Evolutionary conservation across 2,888 invertebrate genomes (phyloP).

Genomic region (Cephus sareptanus): DNA sequence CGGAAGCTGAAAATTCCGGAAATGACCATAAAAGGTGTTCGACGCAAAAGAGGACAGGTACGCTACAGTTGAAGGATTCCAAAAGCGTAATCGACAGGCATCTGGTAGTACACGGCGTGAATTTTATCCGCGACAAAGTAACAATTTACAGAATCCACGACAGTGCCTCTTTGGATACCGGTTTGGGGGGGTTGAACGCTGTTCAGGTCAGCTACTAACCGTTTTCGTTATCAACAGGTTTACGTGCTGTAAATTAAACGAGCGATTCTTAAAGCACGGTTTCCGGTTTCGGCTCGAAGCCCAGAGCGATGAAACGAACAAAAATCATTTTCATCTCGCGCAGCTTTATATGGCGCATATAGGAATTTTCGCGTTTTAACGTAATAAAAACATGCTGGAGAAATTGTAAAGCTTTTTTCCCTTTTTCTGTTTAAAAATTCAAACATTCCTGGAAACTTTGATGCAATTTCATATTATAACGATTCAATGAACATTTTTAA

Average conservation of each 20-base stretch:
- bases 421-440: not conserved
- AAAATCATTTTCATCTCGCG: not conserved
- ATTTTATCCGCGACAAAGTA: conserved; percentile 47
- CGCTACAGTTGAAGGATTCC: not conserved
- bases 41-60: not conserved
- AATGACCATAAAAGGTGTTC: not conserved
- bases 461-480: too few species aligned
- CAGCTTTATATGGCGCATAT: not conserved
- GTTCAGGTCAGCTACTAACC: conserved; percentile 48
- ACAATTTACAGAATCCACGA: conserved; percentile 37
- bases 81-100: not conserved
- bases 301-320: not conserved
- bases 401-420: not conserved
- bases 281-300: not conserved
- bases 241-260: conserved; percentile 45
- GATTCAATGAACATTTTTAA: too few species aligned
- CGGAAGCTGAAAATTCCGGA: not conserved
- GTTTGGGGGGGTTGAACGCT: conserved; percentile 23
- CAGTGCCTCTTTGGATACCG: not conserved
- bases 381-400: not conserved
- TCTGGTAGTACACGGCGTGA: conserved; percentile 17
- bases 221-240: conserved; percentile 45
- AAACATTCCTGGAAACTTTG: too few species aligned
- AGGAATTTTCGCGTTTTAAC: not conserved
- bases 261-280: conserved; percentile 20